Conservation (phyloP, 30 jellyfish, hydroid and myxozoan species). For the Morbakka virulenta region DNA sequence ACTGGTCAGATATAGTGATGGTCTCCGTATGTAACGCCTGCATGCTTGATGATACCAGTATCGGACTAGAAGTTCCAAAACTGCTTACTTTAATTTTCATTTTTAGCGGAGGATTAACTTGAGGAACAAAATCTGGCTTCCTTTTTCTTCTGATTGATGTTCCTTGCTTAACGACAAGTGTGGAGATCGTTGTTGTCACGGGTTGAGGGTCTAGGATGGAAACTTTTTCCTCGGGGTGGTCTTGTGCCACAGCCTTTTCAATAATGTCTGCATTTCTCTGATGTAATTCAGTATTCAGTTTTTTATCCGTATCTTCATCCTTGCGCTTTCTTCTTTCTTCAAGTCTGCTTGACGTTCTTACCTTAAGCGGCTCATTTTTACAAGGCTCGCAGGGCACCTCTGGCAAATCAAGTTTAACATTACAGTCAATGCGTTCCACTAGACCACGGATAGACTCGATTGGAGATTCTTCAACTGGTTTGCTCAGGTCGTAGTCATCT, state of each 20-base stretch:
- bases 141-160: neutral
- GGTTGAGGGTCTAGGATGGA: neutral
- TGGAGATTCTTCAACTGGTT: neutral
- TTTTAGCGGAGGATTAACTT: neutral
- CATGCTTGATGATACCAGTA: neutral
- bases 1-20: neutral
- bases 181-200: neutral
- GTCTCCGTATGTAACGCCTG: neutral
- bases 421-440: neutral
- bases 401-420: neutral
- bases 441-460: neutral
- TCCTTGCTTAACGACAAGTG: neutral
- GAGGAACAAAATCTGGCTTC: neutral
- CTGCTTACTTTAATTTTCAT: neutral
- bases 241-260: neutral
- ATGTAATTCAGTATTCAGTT: neutral
- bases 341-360: neutral
- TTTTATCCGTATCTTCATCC: neutral
- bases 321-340: neutral
- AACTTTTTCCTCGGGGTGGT: neutral
- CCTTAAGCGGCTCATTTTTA: neutral
- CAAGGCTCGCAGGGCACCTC: neutral
- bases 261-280: too few relatives aligned
- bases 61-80: neutral
- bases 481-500: constrained; percentile 37